phyloP scores from a whole-genome alignment of 2,113 vertebrate species.

The Brienomyrus brachyistius region DNA sequence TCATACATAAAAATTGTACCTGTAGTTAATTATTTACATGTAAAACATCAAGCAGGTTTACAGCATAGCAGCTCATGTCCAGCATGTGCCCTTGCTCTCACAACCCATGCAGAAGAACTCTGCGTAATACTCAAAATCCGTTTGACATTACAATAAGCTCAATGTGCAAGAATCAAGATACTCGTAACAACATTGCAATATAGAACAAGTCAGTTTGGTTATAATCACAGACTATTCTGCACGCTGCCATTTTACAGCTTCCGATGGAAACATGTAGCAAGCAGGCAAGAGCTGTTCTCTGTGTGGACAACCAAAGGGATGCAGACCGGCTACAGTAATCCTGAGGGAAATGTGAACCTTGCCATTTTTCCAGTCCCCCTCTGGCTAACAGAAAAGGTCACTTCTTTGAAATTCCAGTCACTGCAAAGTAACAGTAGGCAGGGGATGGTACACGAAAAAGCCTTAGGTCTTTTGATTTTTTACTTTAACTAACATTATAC shows the following conservation, averaged over 20 bases:
- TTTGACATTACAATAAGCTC: background rate
- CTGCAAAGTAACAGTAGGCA: background rate
- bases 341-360: background rate
- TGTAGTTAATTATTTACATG: background rate
- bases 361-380: background rate
- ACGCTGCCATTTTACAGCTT: background rate
- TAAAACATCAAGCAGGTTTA: background rate
- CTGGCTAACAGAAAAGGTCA: background rate
- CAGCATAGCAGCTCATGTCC: background rate
- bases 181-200: background rate
- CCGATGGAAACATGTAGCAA: background rate
- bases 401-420: background rate
- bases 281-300: background rate
- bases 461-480: background rate
- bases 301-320: background rate
- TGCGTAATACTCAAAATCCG: background rate
- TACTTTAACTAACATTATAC: background rate
- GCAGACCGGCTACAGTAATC: background rate
- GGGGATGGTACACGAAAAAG: background rate
- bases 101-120: background rate
- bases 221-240: background rate
- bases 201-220: background rate
- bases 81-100: background rate
- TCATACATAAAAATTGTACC: background rate
- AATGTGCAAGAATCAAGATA: background rate